A percentile compares a stretch with the other conserved stretches of the same genome.
phyloP scores from a whole-genome alignment of 1,140 invertebrate species.

The Anadara kagoshimensis region DNA sequence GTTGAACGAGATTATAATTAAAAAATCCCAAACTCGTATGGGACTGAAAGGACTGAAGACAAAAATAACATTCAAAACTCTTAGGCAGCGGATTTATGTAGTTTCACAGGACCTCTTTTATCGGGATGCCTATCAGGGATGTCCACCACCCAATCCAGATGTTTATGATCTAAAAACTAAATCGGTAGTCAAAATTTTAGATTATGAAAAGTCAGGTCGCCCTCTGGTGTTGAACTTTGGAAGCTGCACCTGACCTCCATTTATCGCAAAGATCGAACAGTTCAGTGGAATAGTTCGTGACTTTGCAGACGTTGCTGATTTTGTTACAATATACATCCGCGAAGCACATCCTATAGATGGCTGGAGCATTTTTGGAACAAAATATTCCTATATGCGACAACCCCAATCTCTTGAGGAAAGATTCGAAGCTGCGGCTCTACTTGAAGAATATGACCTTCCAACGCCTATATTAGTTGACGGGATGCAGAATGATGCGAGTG shows the following conservation, averaged over 20 bases:
- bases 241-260: constrained; percentile 63
- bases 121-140: constrained; percentile 10
- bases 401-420: constrained; percentile 44
- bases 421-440: constrained; percentile 33
- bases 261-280: constrained; percentile 48
- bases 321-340: constrained; percentile 56
- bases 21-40: no score
- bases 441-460: constrained; percentile 11
- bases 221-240: constrained; percentile 62
- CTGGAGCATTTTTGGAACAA: constrained; percentile 39
- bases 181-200: constrained; percentile 31
- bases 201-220: constrained; percentile 45
- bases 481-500: constrained; percentile 40
- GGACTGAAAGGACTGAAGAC: no score
- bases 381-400: constrained; percentile 24
- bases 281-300: constrained; percentile 45
- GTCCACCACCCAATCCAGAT: constrained; percentile 28
- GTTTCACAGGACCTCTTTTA: background rate
- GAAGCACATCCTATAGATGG: constrained; percentile 59
- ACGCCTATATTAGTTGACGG: constrained; percentile 43
- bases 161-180: constrained; percentile 37
- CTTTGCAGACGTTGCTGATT: constrained; percentile 49
- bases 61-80: no score
- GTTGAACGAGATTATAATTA: no score
- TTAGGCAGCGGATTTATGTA: no score